Base-by-base conservation (phyloP, 2,113 vertebrate species). In the Pycnonotus jocosus region DNA sequence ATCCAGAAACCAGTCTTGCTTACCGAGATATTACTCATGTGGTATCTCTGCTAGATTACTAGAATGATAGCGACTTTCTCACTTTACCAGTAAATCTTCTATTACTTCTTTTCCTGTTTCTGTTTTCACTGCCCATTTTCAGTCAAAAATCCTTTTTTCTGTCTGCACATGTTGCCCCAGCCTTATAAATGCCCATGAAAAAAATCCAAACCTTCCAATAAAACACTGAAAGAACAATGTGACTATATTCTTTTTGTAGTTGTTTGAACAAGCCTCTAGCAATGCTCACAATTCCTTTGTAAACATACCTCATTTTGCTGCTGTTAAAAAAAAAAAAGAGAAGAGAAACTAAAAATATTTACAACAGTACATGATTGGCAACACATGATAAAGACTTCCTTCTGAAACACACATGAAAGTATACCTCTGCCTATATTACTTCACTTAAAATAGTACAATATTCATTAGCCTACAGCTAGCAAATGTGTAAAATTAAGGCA, bases 301-400 rank as follows among this genome's bases (percentile, higher is more conserved):
- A 92, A 93, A 86, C 20, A 38, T 23, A 31, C 21, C 21, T 88
- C 2, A 3, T 78, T 83, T 73, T 64, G 35, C 15, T 47, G 10
- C 8, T 73, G 62, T 80, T 84, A 40, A 38, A 85, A 91, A 72
- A 58, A 54, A 56, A 62, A 90, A 65, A 18, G 7, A 3, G 4
- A 87, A 74, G 71, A 85, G 44, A 85, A 95, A 85, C 68, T 66
- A 61, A 81, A 95, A 88, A 61, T 33, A 80, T 81, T 88, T 79
- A 51, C 48, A 85, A 60, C 4, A 7, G 27, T 45, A 53, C 15
- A 17, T 38, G 44, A n/a, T 24, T 0, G 1, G 51, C 73, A 93
- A 88, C 18, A 65, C 2, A 81, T 50, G 60, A 93, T 58, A 53
- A 88, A 86, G 56, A 84, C n/a, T 91, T 86, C 51, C 28, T 92